Evolutionary conservation across 53 echinoderm and acorn worm species (phyloP).

Genomic region (Echinometra lucunter): DNA sequence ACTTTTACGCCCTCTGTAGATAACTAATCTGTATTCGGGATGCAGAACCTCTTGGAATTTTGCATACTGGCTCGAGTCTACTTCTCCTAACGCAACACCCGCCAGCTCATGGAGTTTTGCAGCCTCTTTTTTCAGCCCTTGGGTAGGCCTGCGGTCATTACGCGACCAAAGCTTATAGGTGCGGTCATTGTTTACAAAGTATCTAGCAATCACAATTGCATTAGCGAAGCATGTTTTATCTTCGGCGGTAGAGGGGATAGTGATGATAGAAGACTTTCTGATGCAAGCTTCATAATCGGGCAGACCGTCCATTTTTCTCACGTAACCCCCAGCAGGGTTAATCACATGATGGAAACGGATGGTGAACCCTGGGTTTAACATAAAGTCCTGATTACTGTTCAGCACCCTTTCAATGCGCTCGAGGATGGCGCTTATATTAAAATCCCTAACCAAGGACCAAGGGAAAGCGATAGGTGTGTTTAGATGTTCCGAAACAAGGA

Average conservation of each 20-base stretch:
- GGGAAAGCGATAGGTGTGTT: not conserved
- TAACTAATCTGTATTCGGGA: not conserved
- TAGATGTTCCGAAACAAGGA: not conserved
- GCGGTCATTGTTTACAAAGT: not conserved
- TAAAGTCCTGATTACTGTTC: not conserved
- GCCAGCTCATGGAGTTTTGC: conserved; percentile 12
- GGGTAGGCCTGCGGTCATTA: not conserved
- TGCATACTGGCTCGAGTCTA: conserved; percentile 21
- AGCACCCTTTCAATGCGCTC: not conserved
- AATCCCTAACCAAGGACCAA: not conserved
- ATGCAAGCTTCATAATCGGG: not conserved
- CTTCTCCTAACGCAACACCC: not conserved
- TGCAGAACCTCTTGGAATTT: not conserved
- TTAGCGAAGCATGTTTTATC: not conserved
- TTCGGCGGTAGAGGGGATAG: not conserved
- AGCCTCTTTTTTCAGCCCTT: not conserved
- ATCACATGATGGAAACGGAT: conserved; percentile 20
- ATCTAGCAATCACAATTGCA: not conserved
- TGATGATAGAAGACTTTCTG: not conserved
- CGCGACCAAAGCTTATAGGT: not conserved
- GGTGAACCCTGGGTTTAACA: not conserved
- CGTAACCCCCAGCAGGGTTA: conserved; percentile 1
- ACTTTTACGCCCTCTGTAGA: not conserved
- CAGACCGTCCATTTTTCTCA: not conserved
- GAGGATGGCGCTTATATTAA: not conserved